A percentile compares a stretch with the other conserved stretches of the same genome.
Evolutionary conservation across 37 sponge, comb jelly and placozoan species (phyloP).

Genomic region (Geodia barretti): DNA sequence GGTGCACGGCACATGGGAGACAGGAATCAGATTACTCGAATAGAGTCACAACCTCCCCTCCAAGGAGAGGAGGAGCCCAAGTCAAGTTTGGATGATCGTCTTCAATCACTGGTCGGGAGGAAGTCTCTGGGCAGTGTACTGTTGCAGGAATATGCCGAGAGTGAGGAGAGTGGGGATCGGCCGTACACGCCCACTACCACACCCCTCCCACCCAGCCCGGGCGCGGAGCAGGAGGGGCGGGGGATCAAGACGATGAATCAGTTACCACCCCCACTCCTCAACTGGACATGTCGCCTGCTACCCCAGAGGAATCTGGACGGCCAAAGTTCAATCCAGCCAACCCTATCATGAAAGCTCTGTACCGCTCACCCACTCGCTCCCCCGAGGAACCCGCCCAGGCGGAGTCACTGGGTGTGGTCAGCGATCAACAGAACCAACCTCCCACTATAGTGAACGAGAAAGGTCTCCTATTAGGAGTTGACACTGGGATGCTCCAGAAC

Average conservation of each 20-base stretch:
- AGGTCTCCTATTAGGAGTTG: constrained; percentile 1
- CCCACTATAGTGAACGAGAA: neutral
- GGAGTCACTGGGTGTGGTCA: neutral
- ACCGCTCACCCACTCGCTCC: constrained; percentile 9
- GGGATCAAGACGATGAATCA: constrained; percentile 18
- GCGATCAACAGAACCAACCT: neutral
- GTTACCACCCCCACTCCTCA: constrained; percentile 14
- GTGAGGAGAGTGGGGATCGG: constrained; percentile 7
- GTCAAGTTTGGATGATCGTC: constrained; percentile 33
- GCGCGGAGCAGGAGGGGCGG: neutral
- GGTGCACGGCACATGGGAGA: too few relatives aligned
- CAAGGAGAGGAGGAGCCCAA: neutral
- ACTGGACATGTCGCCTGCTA: neutral
- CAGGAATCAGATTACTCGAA: too few relatives aligned
- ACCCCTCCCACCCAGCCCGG: neutral
- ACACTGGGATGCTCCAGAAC: constrained; percentile 26
- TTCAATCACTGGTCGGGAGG: constrained; percentile 15
- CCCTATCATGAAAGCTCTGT: constrained; percentile 49
- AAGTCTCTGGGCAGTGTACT: constrained; percentile 6
- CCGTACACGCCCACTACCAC: constrained; percentile 39
- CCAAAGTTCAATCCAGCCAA: constrained; percentile 33
- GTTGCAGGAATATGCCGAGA: constrained; percentile 3
- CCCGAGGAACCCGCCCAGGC: neutral
- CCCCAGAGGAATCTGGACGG: neutral
- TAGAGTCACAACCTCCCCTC: too few relatives aligned